Evolutionary conservation across 2,888 invertebrate genomes (phyloP).

Genomic region (Synanthedon myopaeformis): DNA sequence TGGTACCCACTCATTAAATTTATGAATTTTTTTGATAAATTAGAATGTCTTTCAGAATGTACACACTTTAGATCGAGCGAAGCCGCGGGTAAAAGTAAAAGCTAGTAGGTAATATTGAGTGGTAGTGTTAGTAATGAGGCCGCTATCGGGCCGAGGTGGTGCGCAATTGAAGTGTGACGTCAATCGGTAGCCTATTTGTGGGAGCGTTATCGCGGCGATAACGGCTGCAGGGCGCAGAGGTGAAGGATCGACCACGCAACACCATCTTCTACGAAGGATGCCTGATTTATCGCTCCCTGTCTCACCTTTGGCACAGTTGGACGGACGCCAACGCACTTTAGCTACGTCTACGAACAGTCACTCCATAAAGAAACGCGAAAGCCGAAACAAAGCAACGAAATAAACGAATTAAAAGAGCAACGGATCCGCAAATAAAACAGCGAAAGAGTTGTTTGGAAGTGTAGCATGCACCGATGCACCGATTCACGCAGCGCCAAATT

Average conservation of each 20-base stretch:
- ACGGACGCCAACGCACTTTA: constrained; percentile 17
- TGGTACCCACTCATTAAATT: too few species aligned
- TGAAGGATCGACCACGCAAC: constrained; percentile 49
- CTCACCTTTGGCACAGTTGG: constrained; percentile 34
- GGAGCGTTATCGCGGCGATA: constrained; percentile 32
- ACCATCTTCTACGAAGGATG: constrained; percentile 36
- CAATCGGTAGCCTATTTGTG: constrained; percentile 55
- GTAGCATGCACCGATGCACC: not conserved
- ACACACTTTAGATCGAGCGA: too few species aligned
- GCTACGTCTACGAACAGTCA: not conserved
- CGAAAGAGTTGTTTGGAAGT: not conserved
- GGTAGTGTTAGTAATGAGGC: constrained; percentile 35
- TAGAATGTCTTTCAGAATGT: too few species aligned
- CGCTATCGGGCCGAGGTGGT: constrained; percentile 31
- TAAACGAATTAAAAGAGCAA: not conserved
- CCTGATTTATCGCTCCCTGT: constrained; percentile 13
- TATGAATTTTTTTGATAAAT: too few species aligned
- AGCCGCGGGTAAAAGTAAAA: too few species aligned
- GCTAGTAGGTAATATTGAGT: too few species aligned
- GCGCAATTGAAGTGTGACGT: constrained; percentile 38
- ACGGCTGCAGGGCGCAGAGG: constrained; percentile 25
- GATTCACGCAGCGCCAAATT: constrained; percentile 16
- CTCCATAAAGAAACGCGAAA: not conserved
- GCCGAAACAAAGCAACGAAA: not conserved
- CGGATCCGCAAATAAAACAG: not conserved